These are phyloP conservation scores for Meloidogyne floridensis DNA, from an alignment of 1,140 invertebrate species.

Conservation along the genomic window DNA sequence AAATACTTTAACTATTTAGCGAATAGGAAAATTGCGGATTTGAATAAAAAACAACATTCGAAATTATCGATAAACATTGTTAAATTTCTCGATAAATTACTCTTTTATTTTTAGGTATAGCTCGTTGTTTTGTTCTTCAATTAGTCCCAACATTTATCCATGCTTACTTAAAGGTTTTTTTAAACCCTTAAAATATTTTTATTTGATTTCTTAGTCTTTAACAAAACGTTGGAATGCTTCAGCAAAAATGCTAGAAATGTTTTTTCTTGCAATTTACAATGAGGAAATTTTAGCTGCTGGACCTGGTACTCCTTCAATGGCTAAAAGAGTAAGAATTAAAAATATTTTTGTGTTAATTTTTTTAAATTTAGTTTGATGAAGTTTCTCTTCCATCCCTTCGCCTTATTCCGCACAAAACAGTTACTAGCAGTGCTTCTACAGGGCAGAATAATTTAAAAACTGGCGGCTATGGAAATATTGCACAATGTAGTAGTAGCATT, in stretches of 20 bases:
- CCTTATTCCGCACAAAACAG: neutral
- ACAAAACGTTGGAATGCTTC: conserved; percentile 49
- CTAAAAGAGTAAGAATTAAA: conserved; percentile 48
- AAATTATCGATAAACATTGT: no score
- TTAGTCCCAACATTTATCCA: conserved; percentile 54
- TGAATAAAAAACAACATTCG: no score
- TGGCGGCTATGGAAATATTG: neutral
- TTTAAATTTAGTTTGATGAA: neutral
- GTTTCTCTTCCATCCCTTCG: neutral
- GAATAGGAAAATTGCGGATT: no score
- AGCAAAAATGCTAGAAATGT: conserved; percentile 56
- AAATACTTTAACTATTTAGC: no score
- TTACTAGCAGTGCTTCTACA: neutral
- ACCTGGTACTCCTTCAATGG: conserved; percentile 48
- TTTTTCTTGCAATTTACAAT: conserved; percentile 63
- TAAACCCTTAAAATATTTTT: neutral
- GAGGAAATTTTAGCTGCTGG: conserved; percentile 61
- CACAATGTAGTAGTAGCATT: neutral
- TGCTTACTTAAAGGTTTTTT: conserved; percentile 43
- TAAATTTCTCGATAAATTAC: no score
- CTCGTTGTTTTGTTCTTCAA: conserved; percentile 58
- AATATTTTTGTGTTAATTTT: neutral
- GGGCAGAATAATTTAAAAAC: neutral
- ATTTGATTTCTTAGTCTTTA: conserved; percentile 34
- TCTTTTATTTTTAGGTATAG: conserved; percentile 43